phyloP scores from a whole-genome alignment of 2,113 vertebrate species.

The Phyllopteryx taeniolatus region DNA sequence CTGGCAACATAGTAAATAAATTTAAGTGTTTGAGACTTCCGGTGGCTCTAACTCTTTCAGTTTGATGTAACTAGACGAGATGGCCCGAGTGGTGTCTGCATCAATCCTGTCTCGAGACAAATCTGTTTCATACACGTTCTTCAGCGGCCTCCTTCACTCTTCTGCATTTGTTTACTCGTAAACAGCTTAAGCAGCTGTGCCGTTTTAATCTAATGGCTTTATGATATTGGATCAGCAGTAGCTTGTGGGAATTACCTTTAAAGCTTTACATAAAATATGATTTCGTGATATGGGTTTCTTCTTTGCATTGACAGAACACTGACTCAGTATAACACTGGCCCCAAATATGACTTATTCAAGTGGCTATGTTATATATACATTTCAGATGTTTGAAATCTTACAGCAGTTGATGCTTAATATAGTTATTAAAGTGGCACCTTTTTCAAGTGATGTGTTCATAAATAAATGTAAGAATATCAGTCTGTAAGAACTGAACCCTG shows the following conservation, averaged over 20 bases:
- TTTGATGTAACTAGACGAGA: constrained; percentile 1
- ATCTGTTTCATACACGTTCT: background rate
- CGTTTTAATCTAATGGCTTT: constrained; percentile 41
- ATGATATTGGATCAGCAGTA: constrained; percentile 36
- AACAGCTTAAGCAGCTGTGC: constrained; percentile 36
- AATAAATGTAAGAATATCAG: background rate
- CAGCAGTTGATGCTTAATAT: background rate
- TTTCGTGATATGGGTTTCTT: constrained; percentile 8
- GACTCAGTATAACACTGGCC: background rate
- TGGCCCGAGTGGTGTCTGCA: background rate
- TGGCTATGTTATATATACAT: background rate
- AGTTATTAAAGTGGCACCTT: background rate
- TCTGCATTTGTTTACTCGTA: constrained; percentile 21
- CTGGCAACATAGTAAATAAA: background rate
- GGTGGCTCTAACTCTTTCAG: background rate
- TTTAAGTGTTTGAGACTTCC: background rate
- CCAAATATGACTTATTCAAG: constrained; percentile 5
- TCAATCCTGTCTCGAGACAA: constrained; percentile 6
- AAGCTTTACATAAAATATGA: constrained; percentile 28
- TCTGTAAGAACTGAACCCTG: background rate
- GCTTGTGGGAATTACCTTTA: constrained; percentile 29
- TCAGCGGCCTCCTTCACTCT: background rate
- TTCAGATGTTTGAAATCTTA: background rate
- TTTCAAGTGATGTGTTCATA: background rate
- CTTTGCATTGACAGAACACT: background rate